Conservation (phyloP, 2,888 invertebrate genomes). For the Drosophila lacicola region DNA sequence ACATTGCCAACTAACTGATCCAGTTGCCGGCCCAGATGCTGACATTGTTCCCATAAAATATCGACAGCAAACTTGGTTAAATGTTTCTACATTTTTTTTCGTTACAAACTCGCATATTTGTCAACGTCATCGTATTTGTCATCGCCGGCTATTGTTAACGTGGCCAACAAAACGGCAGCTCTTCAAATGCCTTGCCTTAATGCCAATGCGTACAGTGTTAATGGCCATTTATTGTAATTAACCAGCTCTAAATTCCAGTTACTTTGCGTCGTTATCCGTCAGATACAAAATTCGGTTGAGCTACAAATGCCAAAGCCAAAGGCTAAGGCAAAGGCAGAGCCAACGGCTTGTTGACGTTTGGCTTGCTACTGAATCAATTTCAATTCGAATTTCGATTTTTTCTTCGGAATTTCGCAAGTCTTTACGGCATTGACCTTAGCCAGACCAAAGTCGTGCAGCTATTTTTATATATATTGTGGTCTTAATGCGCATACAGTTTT, state of each 20-base stretch:
- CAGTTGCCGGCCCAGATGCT: constrained; percentile 11
- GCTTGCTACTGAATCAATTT: constrained; percentile 27
- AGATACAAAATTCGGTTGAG: constrained; percentile 24
- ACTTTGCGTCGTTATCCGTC: constrained; percentile 22
- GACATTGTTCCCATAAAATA: constrained; percentile 36
- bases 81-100: constrained; percentile 46
- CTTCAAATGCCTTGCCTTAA: constrained; percentile 24
- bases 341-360: constrained; percentile 37
- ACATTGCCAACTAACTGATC: constrained; percentile 10
- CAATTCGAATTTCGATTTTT: constrained; percentile 20
- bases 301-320: constrained; percentile 28
- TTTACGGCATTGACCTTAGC: constrained; percentile 45
- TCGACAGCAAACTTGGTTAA: constrained; percentile 33
- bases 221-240: constrained; percentile 50
- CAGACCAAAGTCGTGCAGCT: constrained; percentile 28
- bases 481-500: constrained; percentile 19
- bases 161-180: constrained; percentile 21
- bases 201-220: constrained; percentile 24
- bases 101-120: constrained; percentile 32
- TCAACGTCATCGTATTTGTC: constrained; percentile 44
- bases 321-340: neutral
- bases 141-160: constrained; percentile 15
- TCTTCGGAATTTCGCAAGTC: constrained; percentile 36
- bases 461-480: constrained; percentile 16
- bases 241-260: constrained; percentile 38